Conservation (phyloP, 2,113 vertebrate species). For the Noctilio leporinus region DNA sequence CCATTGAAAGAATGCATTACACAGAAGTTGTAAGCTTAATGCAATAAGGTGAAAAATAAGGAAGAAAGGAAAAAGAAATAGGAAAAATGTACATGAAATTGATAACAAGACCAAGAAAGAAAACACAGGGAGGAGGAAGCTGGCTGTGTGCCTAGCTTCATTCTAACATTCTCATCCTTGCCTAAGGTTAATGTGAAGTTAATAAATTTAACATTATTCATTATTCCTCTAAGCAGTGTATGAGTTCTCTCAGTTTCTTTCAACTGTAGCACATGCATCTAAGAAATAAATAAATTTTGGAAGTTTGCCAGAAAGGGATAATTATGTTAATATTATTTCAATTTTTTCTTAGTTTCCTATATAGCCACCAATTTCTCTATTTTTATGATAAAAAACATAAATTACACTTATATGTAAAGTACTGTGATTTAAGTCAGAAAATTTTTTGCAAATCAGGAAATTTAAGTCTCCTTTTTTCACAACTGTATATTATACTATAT, state of each 20-base stretch:
- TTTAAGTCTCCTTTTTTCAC: background rate
- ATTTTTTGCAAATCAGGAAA: background rate
- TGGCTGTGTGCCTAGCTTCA: background rate
- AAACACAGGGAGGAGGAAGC: background rate
- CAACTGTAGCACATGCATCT: background rate
- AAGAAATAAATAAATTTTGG: background rate
- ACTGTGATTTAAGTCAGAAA: background rate
- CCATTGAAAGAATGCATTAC: background rate
- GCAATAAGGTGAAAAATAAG: background rate
- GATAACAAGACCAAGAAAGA: background rate
- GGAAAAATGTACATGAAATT: background rate
- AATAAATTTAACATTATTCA: background rate
- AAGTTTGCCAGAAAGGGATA: background rate
- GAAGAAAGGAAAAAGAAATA: background rate
- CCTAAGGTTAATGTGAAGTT: background rate
- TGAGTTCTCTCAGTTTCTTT: background rate
- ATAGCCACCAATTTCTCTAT: background rate
- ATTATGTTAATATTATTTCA: background rate
- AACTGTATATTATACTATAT: background rate
- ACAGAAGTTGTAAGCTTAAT: background rate
- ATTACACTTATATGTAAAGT: background rate
- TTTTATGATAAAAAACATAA: background rate
- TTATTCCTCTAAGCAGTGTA: background rate
- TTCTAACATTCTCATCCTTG: background rate
- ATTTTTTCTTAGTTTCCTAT: background rate